Evolutionary conservation across 2,888 invertebrate species (phyloP).

Genomic region (Lasioglossum oenotherae): DNA sequence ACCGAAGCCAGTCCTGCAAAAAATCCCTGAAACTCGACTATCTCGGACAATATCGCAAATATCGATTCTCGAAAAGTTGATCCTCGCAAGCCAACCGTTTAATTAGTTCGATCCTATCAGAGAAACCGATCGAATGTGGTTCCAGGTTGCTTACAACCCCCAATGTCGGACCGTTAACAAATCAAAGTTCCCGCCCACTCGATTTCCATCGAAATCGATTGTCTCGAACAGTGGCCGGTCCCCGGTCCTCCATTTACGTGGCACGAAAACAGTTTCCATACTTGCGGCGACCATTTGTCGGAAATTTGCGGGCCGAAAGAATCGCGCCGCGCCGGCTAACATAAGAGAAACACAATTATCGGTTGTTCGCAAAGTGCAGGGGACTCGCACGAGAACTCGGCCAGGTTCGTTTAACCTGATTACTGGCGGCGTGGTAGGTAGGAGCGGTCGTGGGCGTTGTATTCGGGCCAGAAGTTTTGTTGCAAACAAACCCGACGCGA

Average conservation of each 20-base stretch:
- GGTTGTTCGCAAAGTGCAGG: conserved; percentile 43
- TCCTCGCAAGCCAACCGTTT: background rate
- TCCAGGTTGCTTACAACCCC: background rate
- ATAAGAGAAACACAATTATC: conserved; percentile 55
- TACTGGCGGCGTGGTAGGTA: conserved; percentile 23
- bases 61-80: background rate
- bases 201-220: background rate
- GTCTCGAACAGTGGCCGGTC: background rate
- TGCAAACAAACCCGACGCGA: conserved; percentile 44
- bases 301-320: background rate
- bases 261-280: conserved; percentile 2
- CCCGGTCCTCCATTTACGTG: background rate
- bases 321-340: conserved; percentile 19
- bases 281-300: conserved; percentile 7
- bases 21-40: too few relatives aligned
- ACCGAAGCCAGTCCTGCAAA: too few relatives aligned
- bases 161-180: background rate
- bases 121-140: background rate
- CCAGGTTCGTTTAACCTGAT: conserved; percentile 56
- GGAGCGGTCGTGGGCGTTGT: conserved; percentile 44
- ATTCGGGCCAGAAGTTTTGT: conserved; percentile 60
- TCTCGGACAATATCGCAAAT: background rate
- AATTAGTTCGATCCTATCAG: background rate
- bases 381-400: conserved; percentile 51
- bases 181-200: background rate